A percentile compares a stretch with the other conserved stretches of the same genome.
These are phyloP conservation scores for Drosophila kepulauana DNA, from an alignment of 1,140 invertebrate genomes.

Conservation along the genomic window DNA sequence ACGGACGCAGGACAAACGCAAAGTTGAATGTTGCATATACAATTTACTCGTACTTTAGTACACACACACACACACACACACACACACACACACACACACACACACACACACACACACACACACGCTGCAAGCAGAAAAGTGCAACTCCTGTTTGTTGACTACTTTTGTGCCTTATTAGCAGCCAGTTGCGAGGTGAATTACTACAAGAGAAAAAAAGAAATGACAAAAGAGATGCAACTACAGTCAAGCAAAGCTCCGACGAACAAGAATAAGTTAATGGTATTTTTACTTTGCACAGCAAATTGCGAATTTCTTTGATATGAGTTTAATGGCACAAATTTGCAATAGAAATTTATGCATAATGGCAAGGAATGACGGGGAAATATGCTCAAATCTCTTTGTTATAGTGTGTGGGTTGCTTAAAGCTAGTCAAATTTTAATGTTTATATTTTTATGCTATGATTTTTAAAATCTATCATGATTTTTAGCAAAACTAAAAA, in stretches of 20 bases:
- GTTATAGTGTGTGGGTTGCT: too few relatives aligned
- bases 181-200: constrained; percentile 32
- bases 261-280: not conserved
- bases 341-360: too few relatives aligned
- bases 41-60: too few relatives aligned
- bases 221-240: not conserved
- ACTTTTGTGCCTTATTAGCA: constrained; percentile 68
- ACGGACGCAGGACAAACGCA: constrained; percentile 50
- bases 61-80: not conserved
- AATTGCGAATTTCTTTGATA: too few relatives aligned
- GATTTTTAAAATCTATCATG: too few relatives aligned
- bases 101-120: not conserved
- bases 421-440: too few relatives aligned
- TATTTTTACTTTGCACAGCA: too few relatives aligned
- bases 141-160: constrained; percentile 60
- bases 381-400: too few relatives aligned
- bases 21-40: constrained; percentile 47
- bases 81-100: not conserved
- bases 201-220: constrained; percentile 6
- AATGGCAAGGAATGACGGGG: too few relatives aligned
- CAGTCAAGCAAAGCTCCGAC: not conserved
- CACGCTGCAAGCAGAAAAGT: constrained; percentile 13
- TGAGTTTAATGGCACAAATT: too few relatives aligned
- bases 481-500: too few relatives aligned
- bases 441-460: too few relatives aligned